Percentiles rank a stretch among this genome's conserved stretches.
These are phyloP conservation scores for Lissonota sp. DNA, from an alignment of 2,888 invertebrate species.

Conservation along the genomic window DNA sequence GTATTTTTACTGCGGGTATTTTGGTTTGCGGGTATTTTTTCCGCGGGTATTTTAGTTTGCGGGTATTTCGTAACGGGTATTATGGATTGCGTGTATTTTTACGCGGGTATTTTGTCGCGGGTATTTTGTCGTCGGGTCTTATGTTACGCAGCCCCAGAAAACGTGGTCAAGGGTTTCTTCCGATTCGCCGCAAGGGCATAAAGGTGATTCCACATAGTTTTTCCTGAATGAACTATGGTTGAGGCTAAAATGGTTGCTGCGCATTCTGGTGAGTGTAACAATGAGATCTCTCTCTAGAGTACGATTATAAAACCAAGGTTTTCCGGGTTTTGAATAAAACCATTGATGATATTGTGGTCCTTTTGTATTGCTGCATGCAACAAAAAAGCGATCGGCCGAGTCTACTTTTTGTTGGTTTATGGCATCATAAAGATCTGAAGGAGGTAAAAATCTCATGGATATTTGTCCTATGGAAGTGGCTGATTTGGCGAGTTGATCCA, in stretches of 20 bases:
- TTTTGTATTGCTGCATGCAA: background rate
- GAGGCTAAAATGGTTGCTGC: conserved; percentile 32
- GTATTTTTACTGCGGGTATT: no score
- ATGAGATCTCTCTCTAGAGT: background rate
- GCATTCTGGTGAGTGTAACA: background rate
- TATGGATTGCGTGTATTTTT: no score
- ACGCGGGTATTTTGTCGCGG: no score
- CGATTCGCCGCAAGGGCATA: conserved; percentile 16
- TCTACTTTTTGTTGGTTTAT: background rate
- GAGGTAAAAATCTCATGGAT: background rate
- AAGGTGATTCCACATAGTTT: conserved; percentile 2
- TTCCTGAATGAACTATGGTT: conserved; percentile 16
- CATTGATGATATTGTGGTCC: conserved; percentile 3
- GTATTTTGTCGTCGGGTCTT: no score
- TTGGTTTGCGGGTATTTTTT: no score
- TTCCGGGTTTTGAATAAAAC: background rate
- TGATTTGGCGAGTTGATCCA: background rate
- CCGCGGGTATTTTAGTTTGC: no score
- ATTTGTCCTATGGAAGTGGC: background rate
- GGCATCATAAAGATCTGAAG: background rate
- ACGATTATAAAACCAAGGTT: conserved; percentile 10
- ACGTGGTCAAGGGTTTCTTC: no score
- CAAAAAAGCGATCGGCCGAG: background rate
- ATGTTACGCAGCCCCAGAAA: no score
- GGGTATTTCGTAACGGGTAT: no score